phyloP scores from a whole-genome alignment of 2,888 invertebrate species.

The Meteorus colon region DNA sequence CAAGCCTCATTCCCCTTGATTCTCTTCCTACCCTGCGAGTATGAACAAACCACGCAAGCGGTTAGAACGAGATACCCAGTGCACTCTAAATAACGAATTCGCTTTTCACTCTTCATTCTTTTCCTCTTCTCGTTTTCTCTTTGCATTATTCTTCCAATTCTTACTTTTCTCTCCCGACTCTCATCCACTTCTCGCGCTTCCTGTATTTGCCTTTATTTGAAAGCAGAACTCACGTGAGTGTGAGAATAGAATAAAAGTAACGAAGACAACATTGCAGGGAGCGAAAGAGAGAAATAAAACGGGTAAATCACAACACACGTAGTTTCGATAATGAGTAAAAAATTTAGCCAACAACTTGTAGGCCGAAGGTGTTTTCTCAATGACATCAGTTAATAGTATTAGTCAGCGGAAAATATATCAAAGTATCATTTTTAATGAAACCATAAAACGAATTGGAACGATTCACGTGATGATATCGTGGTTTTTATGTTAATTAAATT shows the following conservation, averaged over 20 bases:
- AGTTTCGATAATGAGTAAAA: too few species aligned
- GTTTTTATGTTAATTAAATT: background rate
- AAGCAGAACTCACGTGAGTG: background rate
- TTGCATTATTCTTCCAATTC: conserved; percentile 15
- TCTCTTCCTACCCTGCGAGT: background rate
- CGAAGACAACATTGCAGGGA: background rate
- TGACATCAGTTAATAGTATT: too few species aligned
- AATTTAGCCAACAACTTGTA: too few species aligned
- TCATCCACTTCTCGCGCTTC: background rate
- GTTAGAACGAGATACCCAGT: conserved; percentile 11
- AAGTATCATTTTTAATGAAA: too few species aligned
- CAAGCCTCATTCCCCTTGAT: background rate
- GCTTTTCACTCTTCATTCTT: conserved; percentile 32
- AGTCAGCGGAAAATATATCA: too few species aligned
- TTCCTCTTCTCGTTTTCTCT: conserved; percentile 1
- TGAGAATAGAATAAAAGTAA: background rate
- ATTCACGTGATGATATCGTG: too few species aligned
- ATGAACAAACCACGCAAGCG: conserved; percentile 40
- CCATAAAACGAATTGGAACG: too few species aligned
- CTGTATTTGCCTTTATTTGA: background rate
- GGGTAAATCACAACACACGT: background rate
- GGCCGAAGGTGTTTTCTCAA: too few species aligned
- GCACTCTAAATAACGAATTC: conserved; percentile 31
- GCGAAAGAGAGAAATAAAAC: background rate
- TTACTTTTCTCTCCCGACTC: conserved; percentile 22